Percentiles rank a stretch among this genome's conserved stretches.
phyloP scores from a whole-genome alignment of 2,113 vertebrate genomes.

The Ciconia maguari region DNA sequence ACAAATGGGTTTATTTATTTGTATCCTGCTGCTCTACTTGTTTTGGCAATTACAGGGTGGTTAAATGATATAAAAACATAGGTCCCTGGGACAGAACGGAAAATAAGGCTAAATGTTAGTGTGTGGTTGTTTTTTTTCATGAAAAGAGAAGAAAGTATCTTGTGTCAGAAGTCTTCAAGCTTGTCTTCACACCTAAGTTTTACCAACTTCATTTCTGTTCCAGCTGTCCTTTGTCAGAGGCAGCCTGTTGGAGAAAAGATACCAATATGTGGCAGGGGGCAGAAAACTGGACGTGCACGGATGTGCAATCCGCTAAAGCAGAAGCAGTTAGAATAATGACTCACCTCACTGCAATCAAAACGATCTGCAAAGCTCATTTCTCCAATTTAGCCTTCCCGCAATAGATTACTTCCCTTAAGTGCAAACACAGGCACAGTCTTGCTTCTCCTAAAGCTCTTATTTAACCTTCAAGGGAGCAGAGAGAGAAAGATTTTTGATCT shows the following conservation, averaged over 20 bases:
- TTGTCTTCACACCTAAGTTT: background rate
- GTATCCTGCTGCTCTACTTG: background rate
- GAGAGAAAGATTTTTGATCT: background rate
- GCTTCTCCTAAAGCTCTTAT: background rate
- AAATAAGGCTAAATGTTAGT: background rate
- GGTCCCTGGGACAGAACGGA: background rate
- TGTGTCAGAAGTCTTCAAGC: background rate
- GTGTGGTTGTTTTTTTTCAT: accelerated
- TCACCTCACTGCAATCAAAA: background rate
- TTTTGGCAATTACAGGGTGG: background rate
- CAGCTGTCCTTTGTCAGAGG: background rate
- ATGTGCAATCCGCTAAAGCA: background rate
- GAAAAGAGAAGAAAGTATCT: background rate
- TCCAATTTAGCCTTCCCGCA: background rate
- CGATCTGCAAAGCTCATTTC: background rate
- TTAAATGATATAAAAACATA: background rate
- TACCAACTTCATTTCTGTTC: background rate
- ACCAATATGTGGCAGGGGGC: no score
- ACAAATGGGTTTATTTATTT: background rate
- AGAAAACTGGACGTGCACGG: accelerated
- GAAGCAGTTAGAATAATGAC: background rate
- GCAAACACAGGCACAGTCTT: background rate
- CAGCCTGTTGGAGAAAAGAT: background rate
- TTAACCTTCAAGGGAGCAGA: background rate
- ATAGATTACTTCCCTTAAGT: background rate